A percentile compares a stretch with the other conserved stretches of the same genome.
phyloP scores from a whole-genome alignment of 2,888 invertebrate species.

The Agrochola lota region DNA sequence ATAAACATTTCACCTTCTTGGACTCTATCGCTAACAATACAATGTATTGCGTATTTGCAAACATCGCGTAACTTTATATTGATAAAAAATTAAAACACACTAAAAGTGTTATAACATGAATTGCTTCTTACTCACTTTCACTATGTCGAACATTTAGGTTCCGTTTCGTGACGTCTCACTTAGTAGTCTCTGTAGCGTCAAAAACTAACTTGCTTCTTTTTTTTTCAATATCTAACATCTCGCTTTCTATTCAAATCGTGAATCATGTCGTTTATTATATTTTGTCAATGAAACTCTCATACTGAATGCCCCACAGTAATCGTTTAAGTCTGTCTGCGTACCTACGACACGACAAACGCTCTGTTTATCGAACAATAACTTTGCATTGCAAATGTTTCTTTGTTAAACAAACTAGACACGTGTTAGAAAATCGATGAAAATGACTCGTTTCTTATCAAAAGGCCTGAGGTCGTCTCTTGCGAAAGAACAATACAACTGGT shows the following conservation, averaged over 20 bases:
- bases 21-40: conserved; percentile 32
- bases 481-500: conserved; percentile 88
- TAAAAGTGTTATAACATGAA: conserved; percentile 79
- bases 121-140: conserved; percentile 86
- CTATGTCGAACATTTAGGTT: conserved; percentile 83
- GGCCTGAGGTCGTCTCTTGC: conserved; percentile 79
- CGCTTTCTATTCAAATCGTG: conserved; percentile 82
- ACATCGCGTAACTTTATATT: conserved; percentile 58
- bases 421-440: conserved; percentile 82
- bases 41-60: conserved; percentile 56
- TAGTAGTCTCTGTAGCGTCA: conserved; percentile 73
- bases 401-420: conserved; percentile 73
- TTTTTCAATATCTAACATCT: conserved; percentile 71
- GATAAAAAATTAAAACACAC: conserved; percentile 67
- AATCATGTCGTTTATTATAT: conserved; percentile 70
- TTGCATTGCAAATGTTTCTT: conserved; percentile 74
- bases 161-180: conserved; percentile 81
- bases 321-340: conserved; percentile 55
- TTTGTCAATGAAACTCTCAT: conserved; percentile 59
- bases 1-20: conserved; percentile 24
- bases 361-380: conserved; percentile 70
- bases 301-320: conserved; percentile 52
- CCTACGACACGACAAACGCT: conserved; percentile 59
- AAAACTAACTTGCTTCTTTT: conserved; percentile 74
- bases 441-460: conserved; percentile 82